A percentile compares a stretch with the other conserved stretches of the same genome.
Conservation (phyloP, 2,113 vertebrate species). For the Tapirus terrestris region DNA sequence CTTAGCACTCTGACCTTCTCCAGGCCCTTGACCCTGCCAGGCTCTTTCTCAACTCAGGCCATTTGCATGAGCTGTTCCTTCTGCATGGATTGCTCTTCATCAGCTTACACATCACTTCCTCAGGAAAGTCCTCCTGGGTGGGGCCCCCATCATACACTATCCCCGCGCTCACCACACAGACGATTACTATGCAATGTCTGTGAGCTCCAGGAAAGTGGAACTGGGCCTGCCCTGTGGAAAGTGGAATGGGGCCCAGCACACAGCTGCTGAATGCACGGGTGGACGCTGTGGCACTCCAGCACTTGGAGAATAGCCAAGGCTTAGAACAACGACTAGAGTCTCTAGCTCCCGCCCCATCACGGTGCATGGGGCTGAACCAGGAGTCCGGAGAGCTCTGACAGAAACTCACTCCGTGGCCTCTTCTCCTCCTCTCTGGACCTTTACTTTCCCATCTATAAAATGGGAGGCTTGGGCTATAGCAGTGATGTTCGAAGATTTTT, state of each 20-base stretch:
- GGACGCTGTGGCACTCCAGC: accelerated
- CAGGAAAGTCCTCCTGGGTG: background rate
- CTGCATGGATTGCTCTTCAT: background rate
- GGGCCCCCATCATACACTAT: background rate
- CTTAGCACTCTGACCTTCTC: background rate
- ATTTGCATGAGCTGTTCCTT: background rate
- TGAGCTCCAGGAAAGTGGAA: background rate
- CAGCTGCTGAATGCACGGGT: background rate
- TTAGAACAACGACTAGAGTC: background rate
- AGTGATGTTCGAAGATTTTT: background rate
- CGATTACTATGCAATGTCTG: background rate
- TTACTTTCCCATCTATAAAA: background rate
- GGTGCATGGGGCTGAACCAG: background rate
- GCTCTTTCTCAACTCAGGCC: background rate
- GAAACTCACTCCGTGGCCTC: background rate
- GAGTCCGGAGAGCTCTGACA: background rate
- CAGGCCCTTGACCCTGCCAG: background rate
- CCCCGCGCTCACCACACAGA: background rate
- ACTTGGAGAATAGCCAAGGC: background rate
- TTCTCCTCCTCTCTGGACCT: background rate
- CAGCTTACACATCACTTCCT: background rate
- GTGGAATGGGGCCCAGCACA: background rate
- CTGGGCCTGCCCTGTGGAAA: background rate
- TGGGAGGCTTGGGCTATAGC: background rate
- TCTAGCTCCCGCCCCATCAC: background rate